phyloP scores from a whole-genome alignment of 2,113 vertebrate genomes.

The Megalops atlanticus region DNA sequence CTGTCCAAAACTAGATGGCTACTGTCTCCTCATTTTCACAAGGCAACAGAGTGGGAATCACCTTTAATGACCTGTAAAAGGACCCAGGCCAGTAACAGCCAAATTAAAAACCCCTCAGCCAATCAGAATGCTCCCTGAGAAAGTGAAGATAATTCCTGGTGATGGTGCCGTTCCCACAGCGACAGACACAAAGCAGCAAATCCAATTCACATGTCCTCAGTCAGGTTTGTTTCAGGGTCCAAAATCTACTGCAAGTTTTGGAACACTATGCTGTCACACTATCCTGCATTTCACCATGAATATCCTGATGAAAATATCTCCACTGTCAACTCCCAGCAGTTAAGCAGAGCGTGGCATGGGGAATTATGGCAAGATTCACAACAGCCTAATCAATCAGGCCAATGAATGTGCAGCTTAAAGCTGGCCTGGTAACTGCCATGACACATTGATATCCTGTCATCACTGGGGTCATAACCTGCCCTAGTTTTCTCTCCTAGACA shows the following conservation, averaged over 20 bases:
- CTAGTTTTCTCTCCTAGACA: too few relatives aligned
- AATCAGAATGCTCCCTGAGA: neutral
- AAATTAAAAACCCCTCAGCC: constrained; percentile 19
- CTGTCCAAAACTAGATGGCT: neutral
- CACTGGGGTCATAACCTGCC: neutral
- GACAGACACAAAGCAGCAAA: too few relatives aligned
- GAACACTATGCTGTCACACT: neutral
- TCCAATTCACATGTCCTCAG: too few relatives aligned
- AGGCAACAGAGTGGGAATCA: constrained; percentile 15
- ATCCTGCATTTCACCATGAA: neutral
- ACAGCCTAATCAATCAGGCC: neutral
- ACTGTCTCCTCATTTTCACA: constrained; percentile 15
- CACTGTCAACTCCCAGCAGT: neutral
- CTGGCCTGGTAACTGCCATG: neutral
- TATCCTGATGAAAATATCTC: neutral
- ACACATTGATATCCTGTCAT: neutral
- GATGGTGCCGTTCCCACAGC: too few relatives aligned
- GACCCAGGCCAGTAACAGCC: constrained; percentile 7
- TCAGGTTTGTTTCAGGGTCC: neutral
- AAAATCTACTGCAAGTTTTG: neutral
- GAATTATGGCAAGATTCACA: neutral
- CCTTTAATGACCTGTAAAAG: constrained; percentile 18
- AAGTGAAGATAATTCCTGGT: too few relatives aligned
- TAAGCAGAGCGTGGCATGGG: neutral
- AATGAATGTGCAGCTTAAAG: neutral